Percentiles rank a stretch among this genome's conserved stretches.
phyloP scores from a whole-genome alignment of 2,113 vertebrate species.

The Merops nubicus region DNA sequence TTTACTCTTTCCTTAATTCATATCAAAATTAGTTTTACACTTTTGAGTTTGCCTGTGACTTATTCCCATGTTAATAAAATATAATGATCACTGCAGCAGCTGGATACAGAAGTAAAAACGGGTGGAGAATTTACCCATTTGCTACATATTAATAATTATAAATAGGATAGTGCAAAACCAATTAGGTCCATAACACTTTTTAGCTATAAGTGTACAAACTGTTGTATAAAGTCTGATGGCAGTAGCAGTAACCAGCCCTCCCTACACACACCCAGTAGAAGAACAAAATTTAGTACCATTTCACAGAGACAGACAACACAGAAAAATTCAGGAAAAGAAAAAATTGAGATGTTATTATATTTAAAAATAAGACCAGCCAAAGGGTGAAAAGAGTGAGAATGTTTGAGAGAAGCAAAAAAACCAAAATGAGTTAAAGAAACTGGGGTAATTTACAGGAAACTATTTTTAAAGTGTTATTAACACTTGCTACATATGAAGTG shows the following conservation, averaged over 20 bases:
- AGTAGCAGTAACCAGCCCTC: not conserved
- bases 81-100: conserved; percentile 38
- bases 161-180: not conserved
- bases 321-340: not conserved
- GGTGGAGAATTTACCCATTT: conserved; percentile 38
- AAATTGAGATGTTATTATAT: not conserved
- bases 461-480: conserved; percentile 41
- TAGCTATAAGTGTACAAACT: not conserved
- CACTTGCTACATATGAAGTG: not conserved
- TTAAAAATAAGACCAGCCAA: not conserved
- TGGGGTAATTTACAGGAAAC: not conserved
- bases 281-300: not conserved
- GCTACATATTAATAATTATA: conserved; percentile 17
- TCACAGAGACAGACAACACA: not conserved
- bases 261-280: not conserved
- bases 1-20: not conserved
- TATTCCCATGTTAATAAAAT: conserved; percentile 13
- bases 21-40: not conserved
- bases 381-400: not conserved
- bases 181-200: not conserved
- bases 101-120: conserved; percentile 44
- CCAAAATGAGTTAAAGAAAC: conserved; percentile 13
- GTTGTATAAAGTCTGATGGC: not conserved
- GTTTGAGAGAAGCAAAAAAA: not conserved
- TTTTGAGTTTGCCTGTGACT: not conserved